Evolutionary conservation across 1,140 invertebrate species (phyloP), one percentile per base, ranked within the genome.

Genomic region (Brachionus angularis): DNA sequence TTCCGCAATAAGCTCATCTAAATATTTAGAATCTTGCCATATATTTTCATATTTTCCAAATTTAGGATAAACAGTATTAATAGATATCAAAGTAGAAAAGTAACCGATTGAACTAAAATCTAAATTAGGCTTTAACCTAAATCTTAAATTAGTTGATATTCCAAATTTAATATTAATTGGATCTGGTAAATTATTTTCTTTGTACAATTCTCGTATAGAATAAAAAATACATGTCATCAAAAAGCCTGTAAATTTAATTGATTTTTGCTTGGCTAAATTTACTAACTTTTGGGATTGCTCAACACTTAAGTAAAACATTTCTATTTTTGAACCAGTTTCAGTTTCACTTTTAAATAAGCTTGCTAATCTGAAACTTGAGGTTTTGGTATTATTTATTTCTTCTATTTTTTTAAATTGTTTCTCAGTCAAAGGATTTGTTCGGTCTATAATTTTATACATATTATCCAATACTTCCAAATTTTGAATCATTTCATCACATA

Each of bases 31-130:
- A 31, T 67, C 62, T 16, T 18, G 3, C 5, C 42, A 67, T 2
- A 67, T 27, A 8, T 31, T 50, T 47, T 49, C 42, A 50, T 67
- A 67, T 34, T 47, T 47, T 31, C 62, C 62, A 50, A 67, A 67
- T 18, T 67, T 46, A 8, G 62, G 62, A 67, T 67, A 67, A 1
- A 29, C 8, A 21, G 62, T 50, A 29, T 67, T 67, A 3, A 67
- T 50, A 4, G 62, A 29, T 34, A 46, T n/a, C 12, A 67, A 27
- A 50, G 39, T 34, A 3, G 62, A 47, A 46, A 47, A 47, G 36
- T 50, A 67, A 21, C 62, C 62, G 12, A 67, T 27, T 34, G 33
- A 34, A 34, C 25, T 50, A 42, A 67, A 67, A 50, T 67, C 62
- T 18, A 67, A 16, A 16, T 34, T 31, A 25, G 62, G 62, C 5